Conservation (phyloP, 2,113 vertebrate species). For the Puntigrus tetrazona region DNA sequence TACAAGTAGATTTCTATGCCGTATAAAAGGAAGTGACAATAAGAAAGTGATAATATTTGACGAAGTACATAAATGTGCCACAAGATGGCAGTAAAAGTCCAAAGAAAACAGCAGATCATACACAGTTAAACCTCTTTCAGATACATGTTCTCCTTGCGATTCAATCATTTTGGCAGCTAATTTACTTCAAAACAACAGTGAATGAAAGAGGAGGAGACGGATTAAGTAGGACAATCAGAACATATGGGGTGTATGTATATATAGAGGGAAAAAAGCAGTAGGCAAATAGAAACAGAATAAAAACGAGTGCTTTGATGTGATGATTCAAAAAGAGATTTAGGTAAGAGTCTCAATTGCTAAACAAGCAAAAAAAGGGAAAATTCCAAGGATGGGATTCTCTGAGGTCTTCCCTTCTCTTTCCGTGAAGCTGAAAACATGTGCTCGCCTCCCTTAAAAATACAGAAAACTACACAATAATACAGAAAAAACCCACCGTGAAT, state of each 20-base stretch:
- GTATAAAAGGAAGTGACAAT: not conserved
- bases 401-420: not conserved
- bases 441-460: not conserved
- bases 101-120: not conserved
- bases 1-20: not conserved
- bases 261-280: not conserved
- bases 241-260: not conserved
- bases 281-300: not conserved
- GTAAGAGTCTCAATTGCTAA: not conserved
- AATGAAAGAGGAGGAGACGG: not conserved
- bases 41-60: not conserved
- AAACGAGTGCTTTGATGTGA: conserved; percentile 21
- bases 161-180: conserved; percentile 35
- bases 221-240: not conserved
- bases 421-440: not conserved
- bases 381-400: not conserved
- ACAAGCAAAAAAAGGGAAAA: conserved; percentile 10
- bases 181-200: not conserved
- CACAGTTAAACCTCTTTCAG: not conserved
- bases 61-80: not conserved
- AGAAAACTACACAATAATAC: not conserved
- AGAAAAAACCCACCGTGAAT: not conserved
- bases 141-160: not conserved
- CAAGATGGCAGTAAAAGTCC: conserved; percentile 19
- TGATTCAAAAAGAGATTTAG: not conserved